Percentiles rank a stretch among this genome's conserved stretches.
Evolutionary conservation across 2,888 invertebrate genomes (phyloP).

Genomic region (Hartigia nigra): DNA sequence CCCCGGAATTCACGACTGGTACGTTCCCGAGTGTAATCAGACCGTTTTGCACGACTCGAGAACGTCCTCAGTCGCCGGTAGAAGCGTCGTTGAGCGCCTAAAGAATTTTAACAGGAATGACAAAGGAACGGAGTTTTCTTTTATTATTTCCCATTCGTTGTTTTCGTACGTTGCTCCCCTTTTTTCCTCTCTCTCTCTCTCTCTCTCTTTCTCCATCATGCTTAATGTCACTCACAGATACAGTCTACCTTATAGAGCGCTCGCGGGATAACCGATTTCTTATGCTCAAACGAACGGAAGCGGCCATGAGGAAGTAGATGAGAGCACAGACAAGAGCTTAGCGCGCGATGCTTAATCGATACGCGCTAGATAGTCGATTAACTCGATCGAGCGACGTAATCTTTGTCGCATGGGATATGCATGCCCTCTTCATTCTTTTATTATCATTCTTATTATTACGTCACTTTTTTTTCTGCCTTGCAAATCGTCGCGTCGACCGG

Average conservation of each 20-base stretch:
- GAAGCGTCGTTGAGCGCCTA: not conserved
- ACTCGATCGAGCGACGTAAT: not conserved
- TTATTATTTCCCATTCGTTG: not conserved
- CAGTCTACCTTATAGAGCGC: not conserved
- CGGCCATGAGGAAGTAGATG: not conserved
- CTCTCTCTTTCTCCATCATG: not conserved
- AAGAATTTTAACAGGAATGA: not conserved
- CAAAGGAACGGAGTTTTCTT: not conserved
- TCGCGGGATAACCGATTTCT: not conserved
- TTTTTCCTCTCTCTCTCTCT: not conserved
- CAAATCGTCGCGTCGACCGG: not conserved
- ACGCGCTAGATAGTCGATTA: not conserved
- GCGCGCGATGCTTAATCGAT: not conserved
- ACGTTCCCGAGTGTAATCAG: not conserved
- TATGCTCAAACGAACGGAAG: not conserved
- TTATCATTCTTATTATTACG: not conserved
- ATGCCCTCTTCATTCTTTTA: not conserved
- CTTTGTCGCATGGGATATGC: not conserved
- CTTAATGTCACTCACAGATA: not conserved
- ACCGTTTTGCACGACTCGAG: not conserved
- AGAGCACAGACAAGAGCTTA: not conserved
- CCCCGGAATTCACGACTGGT: slow-evolving; percentile 11
- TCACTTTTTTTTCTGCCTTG: not conserved
- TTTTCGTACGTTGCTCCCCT: not conserved
- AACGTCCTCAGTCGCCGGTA: not conserved